Percentiles rank a stretch among this genome's conserved stretches.
Conservation (phyloP, 2,113 vertebrate genomes). For the Gymnocephalus cernua region DNA sequence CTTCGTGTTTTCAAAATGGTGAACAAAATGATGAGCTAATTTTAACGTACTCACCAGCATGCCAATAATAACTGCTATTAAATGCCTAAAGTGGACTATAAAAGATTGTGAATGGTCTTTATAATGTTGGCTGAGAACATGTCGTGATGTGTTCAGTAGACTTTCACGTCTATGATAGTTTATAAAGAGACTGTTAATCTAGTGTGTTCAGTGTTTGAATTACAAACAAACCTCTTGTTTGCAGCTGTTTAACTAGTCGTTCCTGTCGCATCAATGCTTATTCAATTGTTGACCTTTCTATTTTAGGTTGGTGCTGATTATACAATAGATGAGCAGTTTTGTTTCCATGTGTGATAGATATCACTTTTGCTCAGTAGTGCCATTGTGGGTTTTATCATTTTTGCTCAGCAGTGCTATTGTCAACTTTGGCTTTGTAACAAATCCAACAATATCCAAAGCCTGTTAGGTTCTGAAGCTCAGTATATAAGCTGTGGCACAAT, state of each 20-base stretch:
- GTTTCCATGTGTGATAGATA: slow-evolving; percentile 54
- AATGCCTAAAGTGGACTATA: slow-evolving; percentile 4
- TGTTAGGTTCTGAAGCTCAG: slow-evolving; percentile 7
- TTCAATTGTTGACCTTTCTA: slow-evolving; percentile 63
- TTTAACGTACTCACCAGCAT: slow-evolving; percentile 8
- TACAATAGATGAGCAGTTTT: slow-evolving; percentile 50
- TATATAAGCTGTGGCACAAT: slow-evolving; percentile 20
- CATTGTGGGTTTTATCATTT: slow-evolving; percentile 53
- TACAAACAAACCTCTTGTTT: slow-evolving; percentile 4
- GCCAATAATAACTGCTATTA: slow-evolving; percentile 7
- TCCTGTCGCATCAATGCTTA: slow-evolving; percentile 59
- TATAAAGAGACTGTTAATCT: slow-evolving; percentile 27
- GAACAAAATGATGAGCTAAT: slow-evolving; percentile 19
- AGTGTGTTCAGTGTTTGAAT: slow-evolving; percentile 12
- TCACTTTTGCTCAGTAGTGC: slow-evolving; percentile 20
- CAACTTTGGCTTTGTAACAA: slow-evolving; percentile 50
- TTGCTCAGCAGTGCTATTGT: slow-evolving; percentile 57
- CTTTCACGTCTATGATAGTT: neutral
- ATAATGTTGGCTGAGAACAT: neutral
- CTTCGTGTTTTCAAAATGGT: neutral
- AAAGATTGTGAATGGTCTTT: slow-evolving; percentile 20
- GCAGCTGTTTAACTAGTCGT: slow-evolving; percentile 44
- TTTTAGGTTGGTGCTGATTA: slow-evolving; percentile 54
- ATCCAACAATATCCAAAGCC: slow-evolving; percentile 43
- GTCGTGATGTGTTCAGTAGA: slow-evolving; percentile 16